A percentile compares a stretch with the other conserved stretches of the same genome.
These are phyloP conservation scores for Drosophila cardini DNA, from an alignment of 1,140 invertebrate species.

Conservation along the genomic window DNA sequence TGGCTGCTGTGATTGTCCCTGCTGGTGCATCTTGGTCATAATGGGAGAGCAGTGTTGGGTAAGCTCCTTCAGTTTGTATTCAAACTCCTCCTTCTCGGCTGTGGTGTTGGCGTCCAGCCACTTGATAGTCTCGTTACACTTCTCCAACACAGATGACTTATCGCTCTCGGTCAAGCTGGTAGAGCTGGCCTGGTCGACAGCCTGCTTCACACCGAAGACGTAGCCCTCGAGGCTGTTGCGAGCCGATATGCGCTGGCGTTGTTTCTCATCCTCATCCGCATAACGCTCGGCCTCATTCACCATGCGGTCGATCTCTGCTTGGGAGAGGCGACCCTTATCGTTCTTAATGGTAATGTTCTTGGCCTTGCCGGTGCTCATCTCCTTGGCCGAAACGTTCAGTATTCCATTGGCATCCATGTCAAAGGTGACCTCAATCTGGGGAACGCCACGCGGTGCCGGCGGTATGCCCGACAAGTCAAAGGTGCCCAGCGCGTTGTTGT, in stretches of 20 bases:
- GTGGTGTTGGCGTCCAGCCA: slow-evolving; percentile 88
- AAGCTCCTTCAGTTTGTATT: slow-evolving; percentile 86
- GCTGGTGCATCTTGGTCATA: slow-evolving; percentile 86
- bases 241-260: slow-evolving; percentile 87
- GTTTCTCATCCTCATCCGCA: slow-evolving; percentile 88
- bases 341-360: slow-evolving; percentile 94
- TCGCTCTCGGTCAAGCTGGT: slow-evolving; percentile 87
- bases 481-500: slow-evolving; percentile 91
- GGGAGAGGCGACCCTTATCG: slow-evolving; percentile 92
- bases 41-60: slow-evolving; percentile 86
- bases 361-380: slow-evolving; percentile 86
- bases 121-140: slow-evolving; percentile 86
- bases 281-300: slow-evolving; percentile 73
- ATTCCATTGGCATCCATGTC: slow-evolving; percentile 88
- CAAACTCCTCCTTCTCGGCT: slow-evolving; percentile 88
- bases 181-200: slow-evolving; percentile 87
- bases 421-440: slow-evolving; percentile 90
- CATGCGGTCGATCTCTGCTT: slow-evolving; percentile 91
- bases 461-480: slow-evolving; percentile 93
- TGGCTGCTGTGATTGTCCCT: slow-evolving; percentile 62
- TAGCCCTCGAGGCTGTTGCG: slow-evolving; percentile 89
- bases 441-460: slow-evolving; percentile 91
- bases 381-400: slow-evolving; percentile 87
- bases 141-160: slow-evolving; percentile 87
- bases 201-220: slow-evolving; percentile 89